Conservation (phyloP, 2,113 vertebrate species). For the Vanacampus margaritifer region DNA sequence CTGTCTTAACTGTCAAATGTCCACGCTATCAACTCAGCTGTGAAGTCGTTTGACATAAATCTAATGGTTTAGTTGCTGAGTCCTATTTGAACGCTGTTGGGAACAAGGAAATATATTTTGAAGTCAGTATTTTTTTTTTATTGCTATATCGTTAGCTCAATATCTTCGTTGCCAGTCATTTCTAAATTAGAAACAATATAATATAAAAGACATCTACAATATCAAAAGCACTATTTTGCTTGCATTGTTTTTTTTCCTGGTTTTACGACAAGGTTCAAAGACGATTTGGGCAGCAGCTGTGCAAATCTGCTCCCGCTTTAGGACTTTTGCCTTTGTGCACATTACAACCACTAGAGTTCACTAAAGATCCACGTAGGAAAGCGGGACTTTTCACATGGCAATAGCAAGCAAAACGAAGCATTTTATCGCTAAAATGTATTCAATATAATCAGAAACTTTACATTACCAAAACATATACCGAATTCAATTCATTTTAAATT, state of each 20-base stretch:
- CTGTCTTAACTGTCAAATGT: too few species aligned
- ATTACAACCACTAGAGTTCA: conserved; percentile 44
- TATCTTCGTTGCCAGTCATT: too few species aligned
- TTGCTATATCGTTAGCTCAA: too few species aligned
- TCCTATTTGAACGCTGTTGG: too few species aligned
- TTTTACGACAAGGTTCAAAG: too few species aligned
- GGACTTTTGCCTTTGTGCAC: accelerated
- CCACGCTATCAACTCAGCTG: too few species aligned
- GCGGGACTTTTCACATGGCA: neutral
- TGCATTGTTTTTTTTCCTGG: too few species aligned
- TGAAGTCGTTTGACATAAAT: too few species aligned
- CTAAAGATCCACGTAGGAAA: conserved; percentile 27
- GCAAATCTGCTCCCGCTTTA: neutral
- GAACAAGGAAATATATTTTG: too few species aligned
- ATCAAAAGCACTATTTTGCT: neutral
- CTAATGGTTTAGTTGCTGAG: too few species aligned
- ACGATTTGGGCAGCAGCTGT: neutral
- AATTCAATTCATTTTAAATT: neutral
- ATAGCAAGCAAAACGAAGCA: neutral
- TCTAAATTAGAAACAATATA: too few species aligned
- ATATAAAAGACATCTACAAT: neutral
- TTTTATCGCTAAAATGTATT: neutral
- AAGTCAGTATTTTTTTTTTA: too few species aligned
- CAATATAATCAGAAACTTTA: neutral
- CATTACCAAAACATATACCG: neutral